Percentiles rank a stretch among this genome's conserved stretches.
phyloP scores from a whole-genome alignment of 2,113 vertebrate genomes.

The Nibea coibor region DNA sequence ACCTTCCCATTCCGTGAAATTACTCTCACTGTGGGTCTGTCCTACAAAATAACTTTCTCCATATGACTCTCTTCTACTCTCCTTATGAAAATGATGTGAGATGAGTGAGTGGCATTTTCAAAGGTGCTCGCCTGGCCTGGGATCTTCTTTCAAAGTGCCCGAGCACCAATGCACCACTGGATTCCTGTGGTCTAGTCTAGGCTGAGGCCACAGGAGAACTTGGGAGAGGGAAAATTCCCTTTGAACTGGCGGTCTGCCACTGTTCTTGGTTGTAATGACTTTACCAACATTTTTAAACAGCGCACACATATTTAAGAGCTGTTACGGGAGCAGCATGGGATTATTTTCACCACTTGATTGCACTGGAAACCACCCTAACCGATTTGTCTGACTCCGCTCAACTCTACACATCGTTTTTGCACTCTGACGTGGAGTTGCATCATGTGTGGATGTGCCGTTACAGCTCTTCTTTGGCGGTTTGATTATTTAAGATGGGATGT shows the following conservation, averaged over 20 bases:
- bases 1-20: constrained; percentile 39
- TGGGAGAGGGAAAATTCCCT: constrained; percentile 79
- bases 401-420: constrained; percentile 2
- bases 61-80: constrained; percentile 64
- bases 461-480: constrained; percentile 36
- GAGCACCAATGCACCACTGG: constrained; percentile 68
- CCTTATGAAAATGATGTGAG: constrained; percentile 66
- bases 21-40: constrained; percentile 47
- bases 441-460: constrained; percentile 31
- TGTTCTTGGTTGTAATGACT: constrained; percentile 78
- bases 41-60: constrained; percentile 70
- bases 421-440: constrained; percentile 52
- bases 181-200: constrained; percentile 83
- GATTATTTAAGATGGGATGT: constrained; percentile 20
- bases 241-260: constrained; percentile 81
- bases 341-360: constrained; percentile 67
- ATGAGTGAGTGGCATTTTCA: constrained; percentile 72
- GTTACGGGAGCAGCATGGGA: constrained; percentile 46
- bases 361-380: constrained; percentile 50
- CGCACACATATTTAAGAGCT: constrained; percentile 64
- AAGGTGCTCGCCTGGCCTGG: constrained; percentile 66
- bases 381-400: constrained; percentile 52
- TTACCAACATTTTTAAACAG: constrained; percentile 77
- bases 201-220: constrained; percentile 79
- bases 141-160: constrained; percentile 80